phyloP scores from a whole-genome alignment of 2,113 vertebrate species.

The Serilophus lunatus region DNA sequence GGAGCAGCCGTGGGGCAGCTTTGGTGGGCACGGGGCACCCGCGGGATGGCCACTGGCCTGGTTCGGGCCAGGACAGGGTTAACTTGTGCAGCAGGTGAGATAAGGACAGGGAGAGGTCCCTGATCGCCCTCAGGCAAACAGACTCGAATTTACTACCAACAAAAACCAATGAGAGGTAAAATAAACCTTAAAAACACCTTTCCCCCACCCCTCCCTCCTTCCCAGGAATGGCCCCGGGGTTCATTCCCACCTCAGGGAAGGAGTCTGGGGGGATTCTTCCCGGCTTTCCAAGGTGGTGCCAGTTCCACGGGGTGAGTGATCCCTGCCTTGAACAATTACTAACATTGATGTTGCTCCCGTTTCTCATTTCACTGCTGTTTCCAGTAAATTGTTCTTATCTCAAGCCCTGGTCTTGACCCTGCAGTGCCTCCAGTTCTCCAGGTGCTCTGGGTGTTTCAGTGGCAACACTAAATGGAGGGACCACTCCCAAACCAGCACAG shows the following conservation, averaged over 20 bases:
- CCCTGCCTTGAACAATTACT: not conserved
- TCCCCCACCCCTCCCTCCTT: no score
- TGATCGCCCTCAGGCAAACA: no score
- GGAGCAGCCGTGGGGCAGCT: not conserved
- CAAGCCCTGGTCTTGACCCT: not conserved
- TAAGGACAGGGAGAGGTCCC: no score
- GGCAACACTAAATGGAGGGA: not conserved
- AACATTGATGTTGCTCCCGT: not conserved
- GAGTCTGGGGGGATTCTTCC: not conserved
- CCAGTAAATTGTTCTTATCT: not conserved
- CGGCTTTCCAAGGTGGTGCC: not conserved
- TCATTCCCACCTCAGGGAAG: not conserved
- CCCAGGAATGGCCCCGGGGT: not conserved
- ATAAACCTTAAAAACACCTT: no score
- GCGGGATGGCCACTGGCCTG: not conserved
- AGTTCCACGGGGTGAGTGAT: not conserved
- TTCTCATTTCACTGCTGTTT: not conserved
- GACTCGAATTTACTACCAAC: no score
- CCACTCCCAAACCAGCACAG: not conserved
- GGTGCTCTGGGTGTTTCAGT: not conserved
- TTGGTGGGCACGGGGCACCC: not conserved
- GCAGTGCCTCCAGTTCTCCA: not conserved
- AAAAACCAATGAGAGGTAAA: no score
- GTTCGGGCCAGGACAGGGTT: not conserved
- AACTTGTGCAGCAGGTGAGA: not conserved